Base-by-base conservation (phyloP, 2,888 invertebrate genomes). In the Agrochola circellaris region DNA sequence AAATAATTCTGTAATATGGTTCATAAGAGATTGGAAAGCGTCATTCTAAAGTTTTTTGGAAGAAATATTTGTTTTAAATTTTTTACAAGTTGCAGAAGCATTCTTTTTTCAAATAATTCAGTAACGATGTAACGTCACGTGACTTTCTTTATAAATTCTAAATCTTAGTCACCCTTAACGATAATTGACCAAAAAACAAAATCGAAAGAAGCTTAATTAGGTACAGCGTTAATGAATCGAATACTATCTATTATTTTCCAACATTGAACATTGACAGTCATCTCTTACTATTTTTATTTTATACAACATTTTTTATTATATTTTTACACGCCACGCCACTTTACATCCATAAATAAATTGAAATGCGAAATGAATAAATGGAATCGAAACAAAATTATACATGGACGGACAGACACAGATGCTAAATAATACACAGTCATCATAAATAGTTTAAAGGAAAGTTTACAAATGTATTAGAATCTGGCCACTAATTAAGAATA, bases 371-470 rank as follows among this genome's bases (percentile, higher is more conserved):
- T 75, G 20, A 81, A 64, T 66, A 79, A 77, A 81, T 88, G 89
- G 87, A 87, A 89, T 89, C 67, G 70, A 89, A 86, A 83, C 80
- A 88, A 89, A 93, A 93, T 82, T 90, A 92, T 91, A 91, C 88
- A 93, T 96, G 96, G 96, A 96, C 96, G 96, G 96, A 96, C 95
- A 95, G 95, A 95, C 93, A 94, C 88, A 95, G 93, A 93, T 92
- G 90, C 90, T 93, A 93, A 91, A 90, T 79, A 89, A 90, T 87
- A 90, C 90, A 89, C 89, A 88, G 85, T 89, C 86, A 88, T 87
- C 77, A 87, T 88, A 89, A 89, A 84, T 83, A 87, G 79, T 79
- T 64, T 66, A 73, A 85, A 86, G 79, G 79, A 85, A 86, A 75
- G 71, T 79, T 81, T 64, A n/a, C 73, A 87, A 70, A 77, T 81